Evolutionary conservation across 1,140 invertebrate genomes (phyloP).

Genomic region (Nasonia vitripennis): DNA sequence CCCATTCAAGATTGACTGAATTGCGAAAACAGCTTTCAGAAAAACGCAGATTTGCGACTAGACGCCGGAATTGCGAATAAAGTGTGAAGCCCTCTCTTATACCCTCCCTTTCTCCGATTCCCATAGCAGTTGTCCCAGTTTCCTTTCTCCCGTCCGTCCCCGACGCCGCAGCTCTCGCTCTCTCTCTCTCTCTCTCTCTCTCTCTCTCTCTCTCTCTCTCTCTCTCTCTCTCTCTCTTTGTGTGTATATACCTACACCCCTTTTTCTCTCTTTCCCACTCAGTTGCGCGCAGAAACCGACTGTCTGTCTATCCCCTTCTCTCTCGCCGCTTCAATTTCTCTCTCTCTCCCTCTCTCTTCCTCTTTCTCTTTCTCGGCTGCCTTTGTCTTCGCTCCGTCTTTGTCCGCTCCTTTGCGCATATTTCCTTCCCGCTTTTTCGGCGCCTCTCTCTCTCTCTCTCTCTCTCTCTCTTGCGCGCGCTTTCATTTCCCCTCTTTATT

Average conservation of each 20-base stretch:
- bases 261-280: background rate
- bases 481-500: conserved; percentile 38
- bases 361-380: background rate
- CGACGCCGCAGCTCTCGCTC: background rate
- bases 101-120: background rate
- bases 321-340: conserved; percentile 32
- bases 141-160: conserved; percentile 8
- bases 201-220: no score
- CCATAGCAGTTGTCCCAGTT: conserved; percentile 26
- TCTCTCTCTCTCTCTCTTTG: background rate
- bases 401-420: conserved; percentile 16
- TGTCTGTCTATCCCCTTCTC: background rate
- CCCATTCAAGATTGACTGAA: conserved; percentile 31
- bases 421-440: conserved; percentile 22
- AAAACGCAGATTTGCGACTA: conserved; percentile 37
- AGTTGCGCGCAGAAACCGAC: background rate
- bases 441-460: background rate
- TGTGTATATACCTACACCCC: background rate
- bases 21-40: conserved; percentile 33
- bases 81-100: conserved; percentile 8
- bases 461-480: background rate
- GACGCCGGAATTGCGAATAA: conserved; percentile 21
- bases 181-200: background rate
- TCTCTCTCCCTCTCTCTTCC: background rate
- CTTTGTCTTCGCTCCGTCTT: background rate